Evolutionary conservation across 2,797 vertebrate genomes (phyloP).

Genomic region (Falco biarmicus): DNA sequence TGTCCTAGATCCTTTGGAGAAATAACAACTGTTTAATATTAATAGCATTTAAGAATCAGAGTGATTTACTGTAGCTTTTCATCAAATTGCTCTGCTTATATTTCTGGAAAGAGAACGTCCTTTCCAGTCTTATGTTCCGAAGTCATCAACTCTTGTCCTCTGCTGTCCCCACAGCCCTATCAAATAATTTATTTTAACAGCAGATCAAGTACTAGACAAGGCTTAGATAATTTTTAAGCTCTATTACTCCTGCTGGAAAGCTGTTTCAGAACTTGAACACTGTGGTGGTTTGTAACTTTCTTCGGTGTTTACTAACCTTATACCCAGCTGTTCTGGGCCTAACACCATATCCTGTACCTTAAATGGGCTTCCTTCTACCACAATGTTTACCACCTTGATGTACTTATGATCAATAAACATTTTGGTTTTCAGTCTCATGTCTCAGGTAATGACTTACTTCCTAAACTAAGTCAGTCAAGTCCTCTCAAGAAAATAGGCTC

Average conservation of each 20-base stretch:
- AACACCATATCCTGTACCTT: not conserved
- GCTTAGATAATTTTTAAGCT: not conserved
- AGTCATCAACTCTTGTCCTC: not conserved
- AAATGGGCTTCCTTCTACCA: not conserved
- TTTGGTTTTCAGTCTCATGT: not conserved
- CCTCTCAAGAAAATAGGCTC: not conserved
- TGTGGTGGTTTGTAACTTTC: not conserved
- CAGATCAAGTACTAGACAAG: not conserved
- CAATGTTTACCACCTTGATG: not conserved
- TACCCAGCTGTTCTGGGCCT: not conserved
- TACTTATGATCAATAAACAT: not conserved
- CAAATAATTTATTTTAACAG: not conserved
- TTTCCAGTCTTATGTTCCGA: not conserved
- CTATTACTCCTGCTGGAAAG: not conserved
- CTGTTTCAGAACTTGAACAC: not conserved
- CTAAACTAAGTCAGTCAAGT: not conserved
- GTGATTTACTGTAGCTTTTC: conserved; percentile 4
- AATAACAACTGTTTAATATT: conserved; percentile 14
- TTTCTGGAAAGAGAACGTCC: not conserved
- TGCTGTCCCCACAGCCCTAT: not conserved
- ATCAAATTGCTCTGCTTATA: not conserved
- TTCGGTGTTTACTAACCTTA: not conserved
- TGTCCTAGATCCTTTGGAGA: not conserved
- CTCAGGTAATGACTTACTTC: not conserved
- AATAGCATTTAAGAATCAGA: not conserved